Base-by-base conservation (phyloP, 2,113 vertebrate species). In the Sylvicapra grimmia region DNA sequence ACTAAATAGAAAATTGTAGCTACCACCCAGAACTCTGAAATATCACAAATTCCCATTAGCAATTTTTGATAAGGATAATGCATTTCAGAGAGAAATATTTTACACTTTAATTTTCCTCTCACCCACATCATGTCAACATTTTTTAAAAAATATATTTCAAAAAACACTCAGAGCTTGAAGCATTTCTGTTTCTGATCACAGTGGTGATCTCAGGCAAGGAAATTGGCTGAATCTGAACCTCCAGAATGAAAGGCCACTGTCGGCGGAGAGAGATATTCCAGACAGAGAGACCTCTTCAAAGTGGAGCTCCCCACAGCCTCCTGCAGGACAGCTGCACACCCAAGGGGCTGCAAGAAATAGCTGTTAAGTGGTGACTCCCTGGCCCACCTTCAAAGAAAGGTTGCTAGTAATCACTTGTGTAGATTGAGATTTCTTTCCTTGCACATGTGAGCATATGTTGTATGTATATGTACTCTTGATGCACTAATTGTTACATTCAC, bases 251-350 rank as follows among this genome's bases (percentile, higher is more conserved):
- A n/a, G 29, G 0, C 36, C 0, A 0, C 11, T 40, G 0, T 27
- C 0, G 0, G 40, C 51, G 8, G 18, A 13, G 5, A n/a, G 7
- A 49, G 59, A 10, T 2, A 12, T 3, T 63, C 27, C 12, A 1
- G 2, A 1, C 3, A 25, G 8, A 27, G 27, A 53, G 51, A 9
- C 5, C 6, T 29, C 25, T 44, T 31, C 10, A 18, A 3, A 15
- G 4, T 4, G 31, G 1, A 58, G 44, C 19, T 11, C 21, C 3
- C 7, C 2, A 10, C 2, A 1, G 36, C 6, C 12, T 4, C 7
- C 36, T 5, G 47, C 5, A 8, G 29, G 18, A 16, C 2, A 36
- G 27, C 29, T 79, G 2, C 18, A 13, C 25, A 16, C 1, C 25
- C 25, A 10, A 5, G 31, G 8, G 77, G 1, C 8, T 11, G 6